These are phyloP conservation scores for Ceratothoa steindachneri DNA, from an alignment of 2,888 invertebrate genomes.

Conservation along the genomic window DNA sequence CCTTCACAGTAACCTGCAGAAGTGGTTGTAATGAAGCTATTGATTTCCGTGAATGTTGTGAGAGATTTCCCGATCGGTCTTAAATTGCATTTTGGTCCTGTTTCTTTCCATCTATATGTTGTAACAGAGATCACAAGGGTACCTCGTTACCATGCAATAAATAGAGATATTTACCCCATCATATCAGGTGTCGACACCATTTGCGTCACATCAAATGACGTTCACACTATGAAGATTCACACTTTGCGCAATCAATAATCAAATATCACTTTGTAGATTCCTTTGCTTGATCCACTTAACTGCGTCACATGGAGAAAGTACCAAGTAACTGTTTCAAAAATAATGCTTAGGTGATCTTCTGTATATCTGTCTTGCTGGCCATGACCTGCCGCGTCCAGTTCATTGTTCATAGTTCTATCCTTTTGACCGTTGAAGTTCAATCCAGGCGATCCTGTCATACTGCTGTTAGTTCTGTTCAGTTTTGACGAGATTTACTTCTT, in stretches of 20 bases:
- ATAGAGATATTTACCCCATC: background rate
- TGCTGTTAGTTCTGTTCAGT: background rate
- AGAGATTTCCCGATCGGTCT: background rate
- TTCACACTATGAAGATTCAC: background rate
- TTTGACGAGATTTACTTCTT: background rate
- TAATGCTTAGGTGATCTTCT: background rate
- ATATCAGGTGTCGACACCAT: background rate
- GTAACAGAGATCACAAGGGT: background rate
- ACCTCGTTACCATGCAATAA: background rate
- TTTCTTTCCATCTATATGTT: background rate
- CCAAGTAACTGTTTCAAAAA: background rate
- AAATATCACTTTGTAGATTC: background rate
- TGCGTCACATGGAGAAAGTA: background rate
- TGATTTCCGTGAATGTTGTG: background rate
- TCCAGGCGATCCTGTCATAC: background rate
- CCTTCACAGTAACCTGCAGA: background rate
- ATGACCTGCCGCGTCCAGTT: background rate
- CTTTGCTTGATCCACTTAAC: background rate
- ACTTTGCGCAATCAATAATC: background rate
- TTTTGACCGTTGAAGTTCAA: background rate
- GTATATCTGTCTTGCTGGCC: background rate
- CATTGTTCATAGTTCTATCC: background rate
- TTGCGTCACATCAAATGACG: background rate
- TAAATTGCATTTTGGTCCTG: background rate
- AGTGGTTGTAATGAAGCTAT: background rate